A percentile compares a stretch with the other conserved stretches of the same genome.
These are phyloP conservation scores for Crotalus adamanteus DNA, from an alignment of 2,797 vertebrate genomes.

Conservation along the genomic window DNA sequence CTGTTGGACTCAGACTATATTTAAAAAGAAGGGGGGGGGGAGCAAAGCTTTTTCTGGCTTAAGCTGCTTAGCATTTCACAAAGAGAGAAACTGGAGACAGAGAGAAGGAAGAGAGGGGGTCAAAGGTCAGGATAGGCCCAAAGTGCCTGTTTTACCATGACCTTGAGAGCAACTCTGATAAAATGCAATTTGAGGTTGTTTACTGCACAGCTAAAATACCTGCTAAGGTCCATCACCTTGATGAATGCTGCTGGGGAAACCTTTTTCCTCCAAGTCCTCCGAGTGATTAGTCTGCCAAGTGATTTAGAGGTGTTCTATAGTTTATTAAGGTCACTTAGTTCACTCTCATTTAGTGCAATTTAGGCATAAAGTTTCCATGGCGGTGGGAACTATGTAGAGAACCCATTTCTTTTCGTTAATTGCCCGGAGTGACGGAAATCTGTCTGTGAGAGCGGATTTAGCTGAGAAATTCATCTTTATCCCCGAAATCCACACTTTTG, in stretches of 20 bases:
- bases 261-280: conserved; percentile 35
- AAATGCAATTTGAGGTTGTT: conserved; percentile 28
- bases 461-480: neutral
- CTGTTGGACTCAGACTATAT: neutral
- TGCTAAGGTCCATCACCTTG: conserved; percentile 41
- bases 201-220: conserved; percentile 16
- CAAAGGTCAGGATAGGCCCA: neutral
- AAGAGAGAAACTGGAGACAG: neutral
- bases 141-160: conserved; percentile 11
- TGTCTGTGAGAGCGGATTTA: neutral
- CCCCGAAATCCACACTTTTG: neutral
- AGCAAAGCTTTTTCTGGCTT: neutral
- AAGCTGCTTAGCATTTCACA: neutral
- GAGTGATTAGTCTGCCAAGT: conserved; percentile 29
- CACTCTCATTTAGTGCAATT: conserved; percentile 26
- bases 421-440: neutral
- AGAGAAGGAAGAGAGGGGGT: neutral
- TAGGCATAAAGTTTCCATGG: neutral
- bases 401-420: neutral
- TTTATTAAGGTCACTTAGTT: conserved; percentile 32
- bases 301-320: conserved; percentile 24
- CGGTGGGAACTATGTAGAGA: neutral
- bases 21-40: neutral
- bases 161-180: conserved; percentile 19
- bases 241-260: neutral